Base-by-base conservation (phyloP, 2,797 vertebrate species). In the Craterocephalus amniculus region DNA sequence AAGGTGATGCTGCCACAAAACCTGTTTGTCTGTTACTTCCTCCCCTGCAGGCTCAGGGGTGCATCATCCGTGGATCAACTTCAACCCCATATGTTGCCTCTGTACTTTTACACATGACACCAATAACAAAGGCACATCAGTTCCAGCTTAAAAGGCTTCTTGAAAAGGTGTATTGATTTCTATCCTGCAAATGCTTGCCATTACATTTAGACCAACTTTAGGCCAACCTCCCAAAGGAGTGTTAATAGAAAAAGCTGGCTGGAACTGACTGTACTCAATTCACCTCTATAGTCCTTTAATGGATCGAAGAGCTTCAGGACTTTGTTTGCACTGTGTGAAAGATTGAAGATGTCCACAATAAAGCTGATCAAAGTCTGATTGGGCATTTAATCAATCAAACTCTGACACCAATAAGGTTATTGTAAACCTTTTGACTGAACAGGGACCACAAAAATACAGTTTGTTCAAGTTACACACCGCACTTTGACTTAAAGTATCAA, bases 141-240 rank as follows among this genome's bases (percentile, higher is more conserved):
- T 51, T 26, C 22, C 24, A 6, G 49, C 22, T 51, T 26, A 13
- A 51, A 51, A 48, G 12, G 4, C 49, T 4, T 26, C 4, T 26
- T 48, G 43, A 48, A 22, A 48, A 70, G 6, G 35, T 24, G 57
- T 38, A 63, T 31, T 59, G 26, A 67, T 71, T 26, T 67, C 36
- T n/a, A 14, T 12, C 20, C 5, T 13, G n/a, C 4, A 11, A 60
- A 40, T 57, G 49, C 60, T 31, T 24, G 7, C 1, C 10, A 29
- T 67, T 68, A 63, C 14, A 32, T 48, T 67, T 7, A 57, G 59
- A 36, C 31, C 26, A 56, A 18, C 35, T 36, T 63, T 26, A 55
- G 27, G 4, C 26, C 5, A 18, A 62, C 58, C 55, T 69, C 45
- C 54, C 35, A 36, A 55, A 62, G 48, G 0, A 48, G 5, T 8